phyloP scores from a whole-genome alignment of 2,888 invertebrate genomes.

The Campopleginae sp. region DNA sequence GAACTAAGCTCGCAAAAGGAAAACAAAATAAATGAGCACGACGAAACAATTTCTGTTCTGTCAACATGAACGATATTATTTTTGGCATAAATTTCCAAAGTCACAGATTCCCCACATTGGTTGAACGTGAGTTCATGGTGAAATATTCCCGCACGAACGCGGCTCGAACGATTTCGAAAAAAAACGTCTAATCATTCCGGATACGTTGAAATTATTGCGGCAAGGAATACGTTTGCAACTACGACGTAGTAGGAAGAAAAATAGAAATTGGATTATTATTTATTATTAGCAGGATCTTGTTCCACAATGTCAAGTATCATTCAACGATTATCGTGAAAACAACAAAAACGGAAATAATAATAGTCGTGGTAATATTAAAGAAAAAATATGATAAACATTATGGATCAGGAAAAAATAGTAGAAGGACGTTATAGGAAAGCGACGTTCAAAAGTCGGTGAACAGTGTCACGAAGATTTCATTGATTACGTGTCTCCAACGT shows the following conservation, averaged over 20 bases:
- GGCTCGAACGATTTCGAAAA: too few relatives aligned
- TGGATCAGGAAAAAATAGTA: not conserved
- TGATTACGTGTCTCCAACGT: constrained; percentile 24
- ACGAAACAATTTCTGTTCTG: constrained; percentile 3
- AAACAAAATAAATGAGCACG: not conserved
- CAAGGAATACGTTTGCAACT: too few relatives aligned
- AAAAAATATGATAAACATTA: not conserved
- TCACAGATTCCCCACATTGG: too few relatives aligned
- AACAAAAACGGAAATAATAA: not conserved
- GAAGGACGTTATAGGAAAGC: not conserved
- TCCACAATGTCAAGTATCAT: not conserved
- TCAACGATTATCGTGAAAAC: not conserved
- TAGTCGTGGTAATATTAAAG: not conserved
- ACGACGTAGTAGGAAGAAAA: too few relatives aligned
- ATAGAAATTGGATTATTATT: too few relatives aligned
- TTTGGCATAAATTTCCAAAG: not conserved
- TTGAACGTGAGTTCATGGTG: too few relatives aligned
- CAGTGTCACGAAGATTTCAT: constrained; percentile 16
- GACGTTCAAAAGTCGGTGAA: not conserved
- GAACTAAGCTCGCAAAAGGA: constrained; percentile 13
- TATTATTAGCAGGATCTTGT: not conserved
- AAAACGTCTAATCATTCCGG: too few relatives aligned
- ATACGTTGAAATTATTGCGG: too few relatives aligned
- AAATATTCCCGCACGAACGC: too few relatives aligned
- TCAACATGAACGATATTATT: not conserved